Evolutionary conservation across 64 coral and sea anemone genomes (phyloP).

Genomic region (Montipora capricornis): DNA sequence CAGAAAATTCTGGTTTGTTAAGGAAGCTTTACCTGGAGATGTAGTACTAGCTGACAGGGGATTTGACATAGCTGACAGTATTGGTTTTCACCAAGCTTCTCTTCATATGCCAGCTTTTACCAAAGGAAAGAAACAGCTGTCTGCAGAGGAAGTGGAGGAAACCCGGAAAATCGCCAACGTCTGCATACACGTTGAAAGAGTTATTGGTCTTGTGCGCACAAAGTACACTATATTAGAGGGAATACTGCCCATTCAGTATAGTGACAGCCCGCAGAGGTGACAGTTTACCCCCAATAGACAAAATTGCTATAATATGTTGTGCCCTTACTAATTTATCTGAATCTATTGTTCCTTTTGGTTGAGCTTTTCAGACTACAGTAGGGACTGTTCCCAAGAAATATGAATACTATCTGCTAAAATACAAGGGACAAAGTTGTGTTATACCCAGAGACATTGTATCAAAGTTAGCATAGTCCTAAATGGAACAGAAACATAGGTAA

Average conservation of each 20-base stretch:
- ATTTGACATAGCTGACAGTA: constrained; percentile 17
- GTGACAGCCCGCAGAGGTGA: constrained; percentile 23
- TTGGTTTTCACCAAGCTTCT: constrained; percentile 19
- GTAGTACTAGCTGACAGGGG: constrained; percentile 26
- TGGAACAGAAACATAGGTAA: too few species aligned
- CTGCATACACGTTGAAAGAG: constrained; percentile 55
- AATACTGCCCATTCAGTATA: constrained; percentile 37
- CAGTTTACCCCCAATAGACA: constrained; percentile 16
- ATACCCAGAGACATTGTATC: too few species aligned
- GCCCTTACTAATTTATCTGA: background rate
- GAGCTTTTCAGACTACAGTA: too few species aligned
- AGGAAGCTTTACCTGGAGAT: constrained; percentile 47
- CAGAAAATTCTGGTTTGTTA: constrained; percentile 34
- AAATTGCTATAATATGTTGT: constrained; percentile 52
- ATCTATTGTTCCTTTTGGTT: too few species aligned
- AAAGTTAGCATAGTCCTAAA: too few species aligned
- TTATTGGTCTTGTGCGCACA: constrained; percentile 55
- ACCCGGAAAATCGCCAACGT: constrained; percentile 42
- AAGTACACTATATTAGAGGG: constrained; percentile 44
- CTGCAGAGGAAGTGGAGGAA: constrained; percentile 35
- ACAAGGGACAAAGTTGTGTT: too few species aligned
- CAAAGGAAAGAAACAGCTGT: constrained; percentile 49
- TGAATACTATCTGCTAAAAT: too few species aligned
- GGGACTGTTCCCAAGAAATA: too few species aligned
- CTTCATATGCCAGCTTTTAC: constrained; percentile 35